Evolutionary conservation across 2,888 invertebrate species (phyloP), one percentile per base, ranked within the genome.

Genomic region (Unio pictorum): DNA sequence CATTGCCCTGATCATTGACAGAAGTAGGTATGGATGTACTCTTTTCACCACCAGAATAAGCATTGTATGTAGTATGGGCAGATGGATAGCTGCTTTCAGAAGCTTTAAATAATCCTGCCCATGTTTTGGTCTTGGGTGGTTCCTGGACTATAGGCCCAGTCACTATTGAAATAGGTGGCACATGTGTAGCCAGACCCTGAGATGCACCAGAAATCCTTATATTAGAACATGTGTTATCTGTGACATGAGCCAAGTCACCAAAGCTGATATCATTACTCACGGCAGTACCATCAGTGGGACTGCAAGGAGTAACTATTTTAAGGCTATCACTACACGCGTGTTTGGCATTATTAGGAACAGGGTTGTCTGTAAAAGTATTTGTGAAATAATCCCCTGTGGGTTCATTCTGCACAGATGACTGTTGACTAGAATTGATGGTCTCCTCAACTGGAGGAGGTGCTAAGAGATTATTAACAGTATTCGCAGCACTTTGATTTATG

Each of bases 21-120:
- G 61, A 55, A 61, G 69, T 66, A 57, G 71, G 70, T 34, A 45
- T 45, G 45, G 45, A 45, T 45, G 45, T 45, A 45, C 58, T 69
- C 30, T 55, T 72, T 26, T 66, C 60, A 66, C 63, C 63, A 54
- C 64, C 61, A 55, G 64, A 54, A 45, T 63, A 56, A 17, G 62
- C 57, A 57, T 64, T 61, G 4, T 61, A 61, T 17, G 67, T 60
- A 55, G 69, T 67, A 62, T 18, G 70, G 67, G 23, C 66, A 69
- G 20, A 69, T 61, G 17, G 59, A 63, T 55, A 67, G 60, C 34
- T 68, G 65, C 61, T 64, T 55, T 57, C 72, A 61, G 61, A 45
- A 54, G 67, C 60, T 71, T 69, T 75, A 56, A 85, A 85, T 55
- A 85, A 71, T 26, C 80, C 80, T n/a, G 84, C 84, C 84, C 84